A percentile compares a stretch with the other conserved stretches of the same genome.
These are phyloP conservation scores for Tylochromis polylepis DNA, from an alignment of 2,113 vertebrate species.

Conservation along the genomic window DNA sequence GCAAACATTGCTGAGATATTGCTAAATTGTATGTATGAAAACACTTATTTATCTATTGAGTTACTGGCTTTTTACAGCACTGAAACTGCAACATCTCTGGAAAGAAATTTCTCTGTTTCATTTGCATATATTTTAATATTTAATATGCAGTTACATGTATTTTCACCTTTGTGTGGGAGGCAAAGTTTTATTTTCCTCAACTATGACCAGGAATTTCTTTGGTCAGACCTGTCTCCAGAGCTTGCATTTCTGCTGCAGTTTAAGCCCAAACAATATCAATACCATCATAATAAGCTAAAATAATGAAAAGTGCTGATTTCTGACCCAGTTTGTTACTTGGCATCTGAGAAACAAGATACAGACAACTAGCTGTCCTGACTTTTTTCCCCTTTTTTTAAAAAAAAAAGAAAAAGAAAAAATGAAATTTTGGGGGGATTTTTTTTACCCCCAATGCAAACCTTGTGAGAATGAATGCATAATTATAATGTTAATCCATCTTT, in stretches of 20 bases:
- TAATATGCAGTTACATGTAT: not conserved
- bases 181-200: not conserved
- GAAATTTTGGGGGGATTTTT: rapidly evolving
- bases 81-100: not conserved
- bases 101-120: not conserved
- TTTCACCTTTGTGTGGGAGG: not conserved
- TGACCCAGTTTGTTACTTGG: not conserved
- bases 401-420: rapidly evolving
- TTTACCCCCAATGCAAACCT: not conserved
- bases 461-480: not conserved
- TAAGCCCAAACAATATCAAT: not conserved
- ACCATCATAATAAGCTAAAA: not conserved
- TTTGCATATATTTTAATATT: not conserved
- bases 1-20: not conserved
- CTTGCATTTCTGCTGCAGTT: not conserved
- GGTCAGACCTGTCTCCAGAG: not conserved
- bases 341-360: not conserved
- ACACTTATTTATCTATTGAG: not conserved
- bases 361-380: not conserved
- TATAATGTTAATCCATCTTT: not conserved
- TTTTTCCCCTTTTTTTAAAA: not conserved
- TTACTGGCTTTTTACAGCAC: not conserved
- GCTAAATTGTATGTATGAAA: not conserved
- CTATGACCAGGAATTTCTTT: not conserved
- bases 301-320: not conserved